These are phyloP conservation scores for Zosterops japonicus DNA, from an alignment of 2,113 vertebrate genomes.

Conservation along the genomic window DNA sequence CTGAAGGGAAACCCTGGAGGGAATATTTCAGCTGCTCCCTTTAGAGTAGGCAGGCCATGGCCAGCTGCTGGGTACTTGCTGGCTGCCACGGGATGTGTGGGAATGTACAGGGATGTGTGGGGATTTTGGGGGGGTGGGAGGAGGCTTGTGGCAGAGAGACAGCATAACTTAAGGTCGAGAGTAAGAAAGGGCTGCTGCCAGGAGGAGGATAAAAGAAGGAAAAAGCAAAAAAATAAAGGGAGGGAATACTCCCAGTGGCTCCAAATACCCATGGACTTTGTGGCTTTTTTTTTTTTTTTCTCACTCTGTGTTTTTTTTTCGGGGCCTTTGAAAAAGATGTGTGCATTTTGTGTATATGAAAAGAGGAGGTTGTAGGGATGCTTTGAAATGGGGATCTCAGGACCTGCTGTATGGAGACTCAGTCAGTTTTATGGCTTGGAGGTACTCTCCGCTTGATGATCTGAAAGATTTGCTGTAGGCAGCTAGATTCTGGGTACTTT, in stretches of 20 bases:
- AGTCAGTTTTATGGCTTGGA: neutral
- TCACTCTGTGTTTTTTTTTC: neutral
- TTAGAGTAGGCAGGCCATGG: neutral
- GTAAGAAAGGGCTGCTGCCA: neutral
- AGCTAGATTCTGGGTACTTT: neutral
- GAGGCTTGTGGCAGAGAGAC: accelerated
- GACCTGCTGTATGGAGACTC: neutral
- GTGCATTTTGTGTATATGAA: neutral
- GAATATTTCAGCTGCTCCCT: neutral
- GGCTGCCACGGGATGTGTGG: accelerated
- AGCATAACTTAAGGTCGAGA: accelerated
- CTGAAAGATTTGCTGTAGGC: neutral
- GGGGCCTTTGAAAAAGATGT: accelerated
- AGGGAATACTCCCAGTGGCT: neutral
- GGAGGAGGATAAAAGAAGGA: neutral
- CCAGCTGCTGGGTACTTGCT: neutral
- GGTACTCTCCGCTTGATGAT: neutral
- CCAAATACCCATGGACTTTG: neutral
- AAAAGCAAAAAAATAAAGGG: neutral
- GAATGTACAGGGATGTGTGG: accelerated
- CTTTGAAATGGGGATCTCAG: neutral
- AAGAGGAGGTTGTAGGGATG: neutral
- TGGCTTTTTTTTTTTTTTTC: neutral
- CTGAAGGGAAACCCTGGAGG: neutral
- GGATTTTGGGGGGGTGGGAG: neutral